Conservation (phyloP, 2,113 vertebrate species). For the Entomyzon cyanotis region DNA sequence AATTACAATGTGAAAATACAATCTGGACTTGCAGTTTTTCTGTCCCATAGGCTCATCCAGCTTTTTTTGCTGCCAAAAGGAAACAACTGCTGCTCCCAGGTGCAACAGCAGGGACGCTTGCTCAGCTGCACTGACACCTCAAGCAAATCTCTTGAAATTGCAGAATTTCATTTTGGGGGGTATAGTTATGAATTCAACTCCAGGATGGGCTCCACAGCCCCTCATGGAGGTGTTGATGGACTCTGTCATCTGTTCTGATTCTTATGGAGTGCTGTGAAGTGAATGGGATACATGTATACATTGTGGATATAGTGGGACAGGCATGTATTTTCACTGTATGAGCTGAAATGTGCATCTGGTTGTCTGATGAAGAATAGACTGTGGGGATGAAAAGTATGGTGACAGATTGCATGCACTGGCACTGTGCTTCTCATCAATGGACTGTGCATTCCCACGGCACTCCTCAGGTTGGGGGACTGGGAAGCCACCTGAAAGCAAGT, state of each 20-base stretch:
- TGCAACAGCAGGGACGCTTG: not conserved
- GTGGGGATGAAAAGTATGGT: not conserved
- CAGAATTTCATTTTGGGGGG: not conserved
- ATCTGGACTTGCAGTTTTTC: slow-evolving; percentile 33
- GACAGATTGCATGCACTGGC: not conserved
- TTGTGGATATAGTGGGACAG: not conserved
- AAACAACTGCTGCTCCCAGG: not conserved
- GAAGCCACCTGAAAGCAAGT: not conserved
- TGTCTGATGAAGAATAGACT: not conserved
- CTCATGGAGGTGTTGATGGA: not conserved
- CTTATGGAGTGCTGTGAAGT: not conserved
- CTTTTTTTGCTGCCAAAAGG: slow-evolving; percentile 14
- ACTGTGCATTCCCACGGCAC: accelerated
- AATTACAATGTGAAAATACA: slow-evolving; percentile 3
- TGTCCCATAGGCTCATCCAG: not conserved
- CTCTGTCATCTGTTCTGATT: not conserved
- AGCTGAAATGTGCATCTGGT: not conserved
- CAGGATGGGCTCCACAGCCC: not conserved
- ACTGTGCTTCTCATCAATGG: accelerated
- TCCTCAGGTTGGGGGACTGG: not conserved
- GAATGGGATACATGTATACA: accelerated
- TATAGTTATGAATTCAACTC: not conserved
- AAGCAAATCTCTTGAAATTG: not conserved
- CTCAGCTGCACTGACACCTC: not conserved
- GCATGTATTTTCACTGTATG: not conserved